Evolutionary conservation across 53 echinoderm and acorn worm genomes (phyloP), one percentile per base, ranked within the genome.

Genomic region (Echinometra lucunter): DNA sequence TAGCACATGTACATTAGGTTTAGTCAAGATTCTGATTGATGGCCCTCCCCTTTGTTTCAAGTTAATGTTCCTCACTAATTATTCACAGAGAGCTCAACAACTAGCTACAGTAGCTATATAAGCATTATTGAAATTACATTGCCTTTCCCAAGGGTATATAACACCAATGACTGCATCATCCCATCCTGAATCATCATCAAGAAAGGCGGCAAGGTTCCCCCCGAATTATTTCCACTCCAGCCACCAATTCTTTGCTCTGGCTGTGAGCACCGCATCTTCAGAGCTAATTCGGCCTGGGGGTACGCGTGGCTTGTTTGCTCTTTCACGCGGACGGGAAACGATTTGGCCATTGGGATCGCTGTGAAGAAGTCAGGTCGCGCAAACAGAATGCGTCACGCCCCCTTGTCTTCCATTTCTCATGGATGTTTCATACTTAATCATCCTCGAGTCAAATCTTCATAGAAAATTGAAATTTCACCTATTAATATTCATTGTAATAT

Each of bases 271-370:
- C 49, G 88, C 88, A 32, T 88, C 56, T 88, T 56, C 18, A 56
- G 88, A 55, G 88, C 56, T 88, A 88, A 30, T 88, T 88, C 56
- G 28, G 88, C 88, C 88, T 15, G 88, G 21, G 88, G 88, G 55
- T 21, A 49, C 49, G 56, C 56, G 16, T 56, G 88, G 56, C 55
- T 49, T 88, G 88, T 88, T 49, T 88, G 88, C 37, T 55, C 56
- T 55, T 30, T 88, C 88, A 53, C 49, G 56, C 88, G 88, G 34
- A 55, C 37, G 88, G 56, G 88, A 88, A 32, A 53, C 18, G 88
- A 88, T 49, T 88, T 28, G 25, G 37, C 88, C 88, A 1, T 53
- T 11, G 55, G 85, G 88, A 49, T 88, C 49, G 88, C 0, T 53
- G 19, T n/a, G 53, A 37, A 56, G 88, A 56, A 88, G 88, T 75